phyloP scores from a whole-genome alignment of 2,113 vertebrate genomes.

The Lampris incognitus region DNA sequence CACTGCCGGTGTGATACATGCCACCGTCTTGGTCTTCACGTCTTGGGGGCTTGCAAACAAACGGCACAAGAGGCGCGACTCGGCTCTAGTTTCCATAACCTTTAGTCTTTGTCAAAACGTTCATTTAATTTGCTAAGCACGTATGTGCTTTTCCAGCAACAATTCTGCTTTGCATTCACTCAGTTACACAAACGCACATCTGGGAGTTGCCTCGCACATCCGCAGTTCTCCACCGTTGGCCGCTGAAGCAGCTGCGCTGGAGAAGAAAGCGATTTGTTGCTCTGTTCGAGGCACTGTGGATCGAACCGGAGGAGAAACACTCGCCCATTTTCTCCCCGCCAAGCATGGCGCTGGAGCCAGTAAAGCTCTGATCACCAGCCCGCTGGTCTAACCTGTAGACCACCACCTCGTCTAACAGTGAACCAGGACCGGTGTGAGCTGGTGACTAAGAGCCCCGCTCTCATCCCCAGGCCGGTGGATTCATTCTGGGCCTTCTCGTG shows the following conservation, averaged over 20 bases:
- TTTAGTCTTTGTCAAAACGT: too few relatives aligned
- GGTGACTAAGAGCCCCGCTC: neutral
- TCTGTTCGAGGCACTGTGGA: neutral
- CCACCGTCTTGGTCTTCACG: too few relatives aligned
- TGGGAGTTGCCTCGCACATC: neutral
- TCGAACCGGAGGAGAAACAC: too few relatives aligned
- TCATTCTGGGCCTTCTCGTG: conserved; percentile 15
- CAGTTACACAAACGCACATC: neutral
- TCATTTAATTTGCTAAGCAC: too few relatives aligned
- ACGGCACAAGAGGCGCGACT: too few relatives aligned
- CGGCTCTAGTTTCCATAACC: too few relatives aligned
- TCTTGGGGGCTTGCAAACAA: too few relatives aligned
- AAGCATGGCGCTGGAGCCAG: neutral
- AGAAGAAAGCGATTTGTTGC: conserved; percentile 3
- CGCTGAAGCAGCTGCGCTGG: neutral
- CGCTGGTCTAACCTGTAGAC: neutral
- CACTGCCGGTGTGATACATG: too few relatives aligned
- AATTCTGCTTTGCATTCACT: neutral
- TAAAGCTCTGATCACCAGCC: neutral
- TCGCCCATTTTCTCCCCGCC: neutral
- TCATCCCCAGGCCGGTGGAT: conserved; percentile 1
- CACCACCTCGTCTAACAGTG: too few relatives aligned
- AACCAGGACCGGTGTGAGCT: too few relatives aligned
- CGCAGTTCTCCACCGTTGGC: neutral
- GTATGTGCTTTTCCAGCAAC: neutral